These are phyloP conservation scores for Acrocephalus kingi DNA, from an alignment of 2,113 vertebrate genomes.

Conservation along the genomic window DNA sequence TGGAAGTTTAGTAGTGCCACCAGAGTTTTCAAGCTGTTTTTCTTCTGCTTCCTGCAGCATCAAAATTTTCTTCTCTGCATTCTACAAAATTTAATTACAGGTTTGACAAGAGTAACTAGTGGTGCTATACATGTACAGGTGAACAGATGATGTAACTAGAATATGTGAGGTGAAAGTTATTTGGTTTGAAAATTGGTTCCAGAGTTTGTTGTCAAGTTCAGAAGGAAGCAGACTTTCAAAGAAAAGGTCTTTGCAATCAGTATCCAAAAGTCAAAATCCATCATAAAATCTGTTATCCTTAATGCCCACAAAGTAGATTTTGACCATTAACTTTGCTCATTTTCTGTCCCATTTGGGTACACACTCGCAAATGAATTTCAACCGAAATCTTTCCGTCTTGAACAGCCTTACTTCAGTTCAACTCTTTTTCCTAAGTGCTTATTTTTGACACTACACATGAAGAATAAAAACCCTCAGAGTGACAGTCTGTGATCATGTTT, in stretches of 20 bases:
- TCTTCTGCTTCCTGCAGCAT: not conserved
- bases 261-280: not conserved
- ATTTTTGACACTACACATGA: conserved; percentile 54
- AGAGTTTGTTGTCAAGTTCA: not conserved
- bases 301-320: conserved; percentile 2
- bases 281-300: not conserved
- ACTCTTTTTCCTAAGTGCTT: conserved; percentile 14
- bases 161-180: not conserved
- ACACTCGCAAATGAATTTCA: conserved; percentile 18
- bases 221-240: not conserved
- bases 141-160: not conserved
- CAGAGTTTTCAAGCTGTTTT: not conserved
- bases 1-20: not conserved
- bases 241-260: not conserved
- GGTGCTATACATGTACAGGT: not conserved
- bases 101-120: not conserved
- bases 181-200: not conserved
- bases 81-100: not conserved
- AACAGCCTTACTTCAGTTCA: conserved; percentile 30
- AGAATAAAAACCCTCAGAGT: conserved; percentile 61
- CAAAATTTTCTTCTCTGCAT: not conserved
- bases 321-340: conserved; percentile 36
- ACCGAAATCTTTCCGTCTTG: conserved; percentile 1
- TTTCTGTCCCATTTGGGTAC: conserved; percentile 25
- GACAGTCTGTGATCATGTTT: conserved; percentile 70